These are phyloP conservation scores for Sogatella furcifera DNA, from an alignment of 1,140 invertebrate genomes.

Conservation along the genomic window DNA sequence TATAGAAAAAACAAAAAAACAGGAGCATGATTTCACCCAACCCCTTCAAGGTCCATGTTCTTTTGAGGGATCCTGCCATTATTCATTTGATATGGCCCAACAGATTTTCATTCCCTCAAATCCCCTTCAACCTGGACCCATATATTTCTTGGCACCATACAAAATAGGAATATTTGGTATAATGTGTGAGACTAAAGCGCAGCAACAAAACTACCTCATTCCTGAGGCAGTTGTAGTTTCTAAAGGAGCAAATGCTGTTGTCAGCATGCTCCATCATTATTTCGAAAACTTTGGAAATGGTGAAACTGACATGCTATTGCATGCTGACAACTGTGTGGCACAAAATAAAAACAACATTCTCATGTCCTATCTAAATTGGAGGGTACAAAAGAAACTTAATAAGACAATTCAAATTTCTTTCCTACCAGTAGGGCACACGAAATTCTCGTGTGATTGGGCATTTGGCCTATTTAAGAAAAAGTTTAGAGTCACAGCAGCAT, in stretches of 20 bases:
- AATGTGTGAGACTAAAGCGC: conserved; percentile 8
- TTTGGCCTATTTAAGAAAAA: conserved; percentile 12
- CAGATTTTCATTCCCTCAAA: conserved; percentile 10
- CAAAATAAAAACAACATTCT: conserved; percentile 18
- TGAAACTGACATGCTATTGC: conserved; percentile 12
- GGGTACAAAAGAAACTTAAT: background rate
- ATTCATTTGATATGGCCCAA: conserved; percentile 15
- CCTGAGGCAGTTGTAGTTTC: conserved; percentile 5
- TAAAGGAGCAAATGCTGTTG: conserved; percentile 17
- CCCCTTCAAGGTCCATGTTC: background rate
- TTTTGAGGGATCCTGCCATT: conserved; percentile 9
- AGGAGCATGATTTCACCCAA: background rate
- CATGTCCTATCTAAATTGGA: background rate
- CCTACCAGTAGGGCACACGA: conserved; percentile 3
- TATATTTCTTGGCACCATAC: conserved; percentile 15
- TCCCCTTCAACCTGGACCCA: conserved; percentile 14
- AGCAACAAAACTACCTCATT: conserved; percentile 16
- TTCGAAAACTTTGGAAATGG: conserved; percentile 9
- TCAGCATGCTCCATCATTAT: conserved; percentile 16
- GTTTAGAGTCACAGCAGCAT: background rate
- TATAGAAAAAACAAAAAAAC: background rate
- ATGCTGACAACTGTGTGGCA: conserved; percentile 15
- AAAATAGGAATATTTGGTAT: conserved; percentile 16
- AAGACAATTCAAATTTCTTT: background rate
- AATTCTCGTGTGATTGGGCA: conserved; percentile 8